Evolutionary conservation across 2,888 invertebrate species (phyloP), one percentile per base, ranked within the genome.

Genomic region (Sarcophaga carnaria): DNA sequence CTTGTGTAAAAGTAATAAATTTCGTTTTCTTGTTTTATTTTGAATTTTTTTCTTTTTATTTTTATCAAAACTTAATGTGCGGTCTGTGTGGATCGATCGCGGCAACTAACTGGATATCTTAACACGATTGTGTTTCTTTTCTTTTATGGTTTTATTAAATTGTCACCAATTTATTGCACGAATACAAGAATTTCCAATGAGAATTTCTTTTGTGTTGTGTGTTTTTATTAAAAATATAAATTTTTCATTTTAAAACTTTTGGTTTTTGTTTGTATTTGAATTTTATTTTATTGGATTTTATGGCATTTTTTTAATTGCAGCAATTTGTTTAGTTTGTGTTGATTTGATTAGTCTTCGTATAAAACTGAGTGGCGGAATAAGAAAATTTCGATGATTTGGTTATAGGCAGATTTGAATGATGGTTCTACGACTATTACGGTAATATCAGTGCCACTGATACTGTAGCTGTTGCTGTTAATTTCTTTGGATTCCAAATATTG

Each of bases 331-430:
- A 79, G 83, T 83, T 62, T 84, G 77, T 79, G 79, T 85, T 88
- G 85, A 80, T 86, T 87, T 87, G 76, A 86, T 85, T 83, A 83
- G 80, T 88, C 79, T 85, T 78, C 71, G 75, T 84, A 87, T 87
- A 76, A 81, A 84, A 87, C 87, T 87, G 82, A 84, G 63, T 81
- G 82, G 80, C 75, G 72, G 84, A 84, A 81, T 81, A 87, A 87
- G 79, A 81, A 72, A 62, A 87, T 79, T 84, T 84, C 79, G 70
- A 83, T 80, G 86, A 27, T 71, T 54, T 67, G 54, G 62, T 45
- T 67, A 54, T 12, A 78, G 27, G 71, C 74, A 47, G 59, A 45
- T 49, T 62, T 75, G 60, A 80, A 74, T 78, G 72, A 25, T 84
- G 54, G 64, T 81, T 63, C 47, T 47, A 49, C n/a, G 63, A 63